Evolutionary conservation across 2,888 invertebrate species (phyloP), one percentile per base, ranked within the genome.

Genomic region (Apodemia hepburni): DNA sequence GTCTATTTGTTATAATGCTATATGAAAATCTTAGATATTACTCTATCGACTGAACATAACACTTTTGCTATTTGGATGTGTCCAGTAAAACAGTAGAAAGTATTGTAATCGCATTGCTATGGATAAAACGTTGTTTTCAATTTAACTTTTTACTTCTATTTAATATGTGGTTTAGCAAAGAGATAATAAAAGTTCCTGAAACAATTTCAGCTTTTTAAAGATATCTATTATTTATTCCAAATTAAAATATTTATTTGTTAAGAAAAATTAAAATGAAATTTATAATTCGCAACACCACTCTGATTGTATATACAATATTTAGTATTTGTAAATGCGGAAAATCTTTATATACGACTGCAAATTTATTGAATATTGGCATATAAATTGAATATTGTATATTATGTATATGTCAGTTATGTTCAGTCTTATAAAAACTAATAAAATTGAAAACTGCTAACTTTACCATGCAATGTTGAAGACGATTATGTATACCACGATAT

Each of bases 371-470:
- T 3, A 15, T 42, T 42, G 42, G 33, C 5, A 15, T 15, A 38
- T 2, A 12, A 38, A 12, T 38, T 11, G 12, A 11, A 38, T 38
- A 12, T 38, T 38, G 12, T 12, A 38, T n/a, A n/a, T n/a, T n/a
- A 38, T 12, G 12, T 12, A 38, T 38, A 12, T 38, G 38, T 33
- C 17, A 15, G 47, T 49, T 62, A 51, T 83, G 78, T 78, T 76
- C 82, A 82, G 81, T 76, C 76, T 68, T 71, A 68, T 82, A 85
- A 77, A 70, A 66, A 71, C 84, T 87, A 86, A 76, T 70, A 72
- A 83, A 85, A 82, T 84, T 69, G 78, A 82, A 85, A 82, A 72
- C 84, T 85, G 85, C 73, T 63, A 68, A 71, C 81, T 84, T 84
- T 75, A 75, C 67, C 80, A 82, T 81, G 77, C 84, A 84, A 82